Evolutionary conservation across 2,113 vertebrate species (phyloP), one percentile per base, ranked within the genome.

Genomic region (Microcebus lehilahytsara): DNA sequence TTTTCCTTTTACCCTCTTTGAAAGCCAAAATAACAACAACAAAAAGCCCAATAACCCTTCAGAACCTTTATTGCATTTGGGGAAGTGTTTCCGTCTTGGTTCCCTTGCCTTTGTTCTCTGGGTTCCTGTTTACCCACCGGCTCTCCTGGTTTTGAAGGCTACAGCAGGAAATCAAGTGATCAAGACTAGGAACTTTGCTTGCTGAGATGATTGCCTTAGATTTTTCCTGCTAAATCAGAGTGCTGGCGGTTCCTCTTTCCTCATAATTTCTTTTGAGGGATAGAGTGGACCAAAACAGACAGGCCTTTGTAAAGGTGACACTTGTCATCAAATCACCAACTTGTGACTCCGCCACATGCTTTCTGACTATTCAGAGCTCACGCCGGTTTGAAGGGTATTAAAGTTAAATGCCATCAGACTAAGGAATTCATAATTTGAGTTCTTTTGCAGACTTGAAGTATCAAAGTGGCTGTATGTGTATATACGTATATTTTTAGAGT

Each of bases 41-140:
- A 75, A 78, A 84, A 89, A 95, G 25, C 62, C 53, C 91, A 96
- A 87, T 91, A 97, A 96, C 72, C 64, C 91, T 97, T 78, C 69
- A 1, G 27, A 93, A 95, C 91, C 96, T 96, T 98, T 95, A 95
- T 97, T 97, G 98, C 89, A 53, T 97, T 98, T 98, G 96, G 98
- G 98, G 97, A 98, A 97, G 42, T 56, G 78, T 56, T 97, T 93
- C 89, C 2, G 1, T n/a, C 85, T 84, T 53, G 25, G 84, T 90
- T 74, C 20, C 53, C 62, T 83, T 51, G 42, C 30, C 58, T 96
- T 93, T 97, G 86, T 96, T 93, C 93, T 88, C 71, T 11, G 30
- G 42, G 75, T 40, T 81, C 71, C 0, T 66, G 58, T 75, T 85
- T 51, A 67, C 83, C 78, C 23, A 8, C 66, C 19, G 1, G 0